Base-by-base conservation (phyloP, 2,797 vertebrate species). In the Cossypha heuglini region DNA sequence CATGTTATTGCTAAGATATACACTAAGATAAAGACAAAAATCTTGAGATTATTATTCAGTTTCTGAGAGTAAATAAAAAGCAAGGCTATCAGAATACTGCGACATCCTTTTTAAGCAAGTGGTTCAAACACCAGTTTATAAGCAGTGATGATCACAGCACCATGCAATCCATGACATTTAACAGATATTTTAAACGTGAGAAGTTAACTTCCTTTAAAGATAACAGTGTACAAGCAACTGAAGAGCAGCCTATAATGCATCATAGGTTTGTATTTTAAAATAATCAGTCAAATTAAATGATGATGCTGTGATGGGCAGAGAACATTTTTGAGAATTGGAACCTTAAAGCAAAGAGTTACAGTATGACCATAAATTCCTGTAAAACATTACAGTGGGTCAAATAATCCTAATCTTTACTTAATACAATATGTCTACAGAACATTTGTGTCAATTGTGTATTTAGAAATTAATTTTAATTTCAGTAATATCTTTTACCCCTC, bases 271-370 rank as follows among this genome's bases (percentile, higher is more conserved):
- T 33, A 38, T 33, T 63, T 74, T 35, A 57, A 89, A 84, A 54
- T 20, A 64, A 55, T 46, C 24, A 71, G 29, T 18, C 22, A 57
- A 63, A 67, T 49, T 57, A 89, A 71, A 58, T 35, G 2, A 75
- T 37, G 43, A 46, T 7, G 31, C 63, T 14, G 2, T 42, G 45
- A 85, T 11, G 8, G 35, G 37, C 0, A 0, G 54, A 66, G 28
- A 91, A 71, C 18, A 45, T 33, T 79, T 71, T 9, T 58, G 51
- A 61, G 28, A 67, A 76, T 1, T 37, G 22, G n/a, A 37, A 58
- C 11, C 61, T 52, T 16, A 45, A 58, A 85, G 37, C 31, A 61
- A 48, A 37, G 38, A 48, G 26, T 78, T 59, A 58, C 51, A 42
- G 48, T 22, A 22, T 37, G 62, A 67, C 24, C 13, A 11, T 16